A percentile compares a stretch with the other conserved stretches of the same genome.
Conservation (phyloP, 37 sponge, comb jelly and placozoan genomes). For the Haliclona indistincta region DNA sequence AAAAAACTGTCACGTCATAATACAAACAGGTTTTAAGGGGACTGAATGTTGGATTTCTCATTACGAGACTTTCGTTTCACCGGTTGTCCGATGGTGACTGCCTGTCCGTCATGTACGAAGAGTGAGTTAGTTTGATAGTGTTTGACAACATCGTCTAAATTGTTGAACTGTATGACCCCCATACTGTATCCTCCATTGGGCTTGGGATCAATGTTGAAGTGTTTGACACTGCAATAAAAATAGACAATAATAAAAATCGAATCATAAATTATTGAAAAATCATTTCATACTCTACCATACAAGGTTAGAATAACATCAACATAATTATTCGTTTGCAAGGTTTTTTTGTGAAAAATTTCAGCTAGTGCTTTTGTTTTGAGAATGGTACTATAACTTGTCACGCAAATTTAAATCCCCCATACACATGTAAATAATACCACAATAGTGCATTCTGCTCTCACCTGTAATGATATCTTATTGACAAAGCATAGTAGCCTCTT, state of each 20-base stretch:
- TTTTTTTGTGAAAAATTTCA: not conserved
- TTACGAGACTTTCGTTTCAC: slow-evolving; percentile 1
- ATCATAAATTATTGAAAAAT: no score
- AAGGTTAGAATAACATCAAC: no score
- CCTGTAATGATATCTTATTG: slow-evolving; percentile 79
- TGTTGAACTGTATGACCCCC: slow-evolving; percentile 54
- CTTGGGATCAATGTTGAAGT: slow-evolving; percentile 85
- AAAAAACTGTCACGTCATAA: not conserved
- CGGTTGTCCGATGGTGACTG: slow-evolving; percentile 52
- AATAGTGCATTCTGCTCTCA: slow-evolving; percentile 11
- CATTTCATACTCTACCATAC: no score
- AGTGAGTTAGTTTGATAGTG: slow-evolving; percentile 79
- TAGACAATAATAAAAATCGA: not conserved
- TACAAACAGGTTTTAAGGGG: no score
- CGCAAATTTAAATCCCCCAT: no score
- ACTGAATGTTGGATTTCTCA: no score
- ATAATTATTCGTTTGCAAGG: not conserved
- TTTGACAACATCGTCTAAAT: slow-evolving; percentile 48
- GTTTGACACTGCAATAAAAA: slow-evolving; percentile 40
- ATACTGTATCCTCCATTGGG: slow-evolving; percentile 51
- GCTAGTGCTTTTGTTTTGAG: not conserved
- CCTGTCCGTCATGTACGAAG: slow-evolving; percentile 63
- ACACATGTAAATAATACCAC: not conserved
- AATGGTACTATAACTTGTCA: no score
- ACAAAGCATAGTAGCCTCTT: slow-evolving; percentile 79